phyloP scores from a whole-genome alignment of 2,888 invertebrate species.

The Lithophane socia region DNA sequence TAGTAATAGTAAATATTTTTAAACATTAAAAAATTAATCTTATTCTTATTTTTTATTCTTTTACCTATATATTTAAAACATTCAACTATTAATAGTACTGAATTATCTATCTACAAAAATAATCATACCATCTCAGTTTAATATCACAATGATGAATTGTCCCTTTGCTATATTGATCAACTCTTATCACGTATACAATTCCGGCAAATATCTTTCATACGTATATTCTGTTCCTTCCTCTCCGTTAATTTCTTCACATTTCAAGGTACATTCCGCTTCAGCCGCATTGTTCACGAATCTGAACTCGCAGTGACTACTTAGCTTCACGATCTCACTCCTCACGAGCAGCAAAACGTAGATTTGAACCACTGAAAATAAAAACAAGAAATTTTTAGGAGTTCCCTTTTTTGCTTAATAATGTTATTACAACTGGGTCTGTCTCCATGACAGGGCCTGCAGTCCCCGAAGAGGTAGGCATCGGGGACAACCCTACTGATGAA shows the following conservation, averaged over 20 bases:
- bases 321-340: conserved; percentile 36
- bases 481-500: not conserved
- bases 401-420: not conserved
- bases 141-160: conserved; percentile 1
- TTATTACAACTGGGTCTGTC: not conserved
- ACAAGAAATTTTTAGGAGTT: not conserved
- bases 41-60: not conserved
- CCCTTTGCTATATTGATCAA: not conserved
- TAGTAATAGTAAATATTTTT: no score
- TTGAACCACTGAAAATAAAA: conserved; percentile 33
- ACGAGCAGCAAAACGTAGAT: conserved; percentile 20
- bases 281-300: conserved; percentile 25
- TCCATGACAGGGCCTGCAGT: not conserved
- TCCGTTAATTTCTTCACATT: conserved; percentile 11
- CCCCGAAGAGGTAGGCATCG: not conserved
- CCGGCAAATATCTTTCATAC: conserved; percentile 16
- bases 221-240: conserved; percentile 1
- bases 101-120: not conserved
- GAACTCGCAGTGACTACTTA: conserved; percentile 32
- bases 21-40: no score
- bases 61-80: not conserved
- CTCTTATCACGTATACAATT: conserved; percentile 12
- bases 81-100: not conserved
- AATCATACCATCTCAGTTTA: not conserved
- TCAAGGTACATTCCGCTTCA: conserved; percentile 29